Percentiles rank a stretch among this genome's conserved stretches.
Conservation (phyloP, 2,113 vertebrate species). For the Tachysurus fulvidraco region DNA sequence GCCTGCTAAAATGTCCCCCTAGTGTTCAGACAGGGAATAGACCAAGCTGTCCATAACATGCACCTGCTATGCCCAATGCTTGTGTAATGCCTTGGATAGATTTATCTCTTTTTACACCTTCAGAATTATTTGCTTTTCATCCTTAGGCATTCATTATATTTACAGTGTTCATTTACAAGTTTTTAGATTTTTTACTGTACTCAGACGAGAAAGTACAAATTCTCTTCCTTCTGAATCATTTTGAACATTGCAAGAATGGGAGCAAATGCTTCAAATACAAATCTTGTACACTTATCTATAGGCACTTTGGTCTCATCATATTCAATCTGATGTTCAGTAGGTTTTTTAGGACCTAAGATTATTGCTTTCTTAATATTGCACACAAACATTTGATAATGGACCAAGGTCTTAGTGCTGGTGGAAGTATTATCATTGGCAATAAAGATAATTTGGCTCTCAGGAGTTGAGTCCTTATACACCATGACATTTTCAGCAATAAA, state of each 20-base stretch:
- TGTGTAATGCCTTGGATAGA: too few species aligned
- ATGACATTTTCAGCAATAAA: conserved; percentile 22
- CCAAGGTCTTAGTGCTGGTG: not conserved
- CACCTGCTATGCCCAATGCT: too few species aligned
- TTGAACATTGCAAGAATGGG: not conserved
- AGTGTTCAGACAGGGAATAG: too few species aligned
- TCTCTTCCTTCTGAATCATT: conserved; percentile 1
- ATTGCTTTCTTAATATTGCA: conserved; percentile 1
- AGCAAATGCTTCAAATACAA: not conserved
- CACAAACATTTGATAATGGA: conserved; percentile 15
- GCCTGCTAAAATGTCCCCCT: too few species aligned
- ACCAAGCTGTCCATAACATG: too few species aligned
- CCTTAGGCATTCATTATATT: too few species aligned
- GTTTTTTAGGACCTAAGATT: not conserved
- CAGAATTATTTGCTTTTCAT: too few species aligned
- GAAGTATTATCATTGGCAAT: not conserved
- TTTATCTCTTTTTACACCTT: too few species aligned
- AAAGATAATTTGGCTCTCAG: not conserved
- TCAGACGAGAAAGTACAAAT: not conserved
- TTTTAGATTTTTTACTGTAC: not conserved
- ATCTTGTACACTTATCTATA: not conserved
- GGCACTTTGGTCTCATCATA: not conserved
- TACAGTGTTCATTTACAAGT: too few species aligned
- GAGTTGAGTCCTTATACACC: not conserved
- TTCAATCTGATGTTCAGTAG: not conserved